phyloP scores from a whole-genome alignment of 92 coral and sea anemone species.

The Heliopora coerulea region DNA sequence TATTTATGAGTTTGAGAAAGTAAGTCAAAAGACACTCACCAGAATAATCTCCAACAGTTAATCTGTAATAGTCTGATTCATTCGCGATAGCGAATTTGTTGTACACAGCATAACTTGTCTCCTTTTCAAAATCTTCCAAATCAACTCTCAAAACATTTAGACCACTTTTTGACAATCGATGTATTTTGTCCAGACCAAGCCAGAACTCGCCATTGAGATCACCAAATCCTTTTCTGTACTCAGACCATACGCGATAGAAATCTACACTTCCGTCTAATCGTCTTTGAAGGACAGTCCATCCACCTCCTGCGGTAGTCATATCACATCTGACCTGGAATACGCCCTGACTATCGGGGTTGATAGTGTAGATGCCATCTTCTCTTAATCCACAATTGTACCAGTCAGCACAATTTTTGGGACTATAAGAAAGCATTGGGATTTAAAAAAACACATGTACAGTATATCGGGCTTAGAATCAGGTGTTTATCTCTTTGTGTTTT shows the following conservation, averaged over 20 bases:
- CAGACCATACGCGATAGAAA: conserved; percentile 12
- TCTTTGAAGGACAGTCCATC: conserved; percentile 2
- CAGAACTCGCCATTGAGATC: too few species aligned
- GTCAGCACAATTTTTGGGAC: conserved; percentile 2
- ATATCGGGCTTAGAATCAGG: too few species aligned
- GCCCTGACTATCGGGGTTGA: neutral
- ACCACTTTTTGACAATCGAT: neutral
- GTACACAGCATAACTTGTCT: too few species aligned
- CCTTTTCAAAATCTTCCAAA: too few species aligned
- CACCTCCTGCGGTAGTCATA: neutral
- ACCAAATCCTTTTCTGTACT: conserved; percentile 5
- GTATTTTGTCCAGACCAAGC: conserved; percentile 12
- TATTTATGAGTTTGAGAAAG: too few species aligned
- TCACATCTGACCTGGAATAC: conserved; percentile 8
- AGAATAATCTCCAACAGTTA: too few species aligned
- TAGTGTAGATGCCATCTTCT: conserved; percentile 1
- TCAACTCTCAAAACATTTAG: neutral
- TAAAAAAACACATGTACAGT: too few species aligned
- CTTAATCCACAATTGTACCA: neutral
- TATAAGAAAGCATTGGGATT: too few species aligned
- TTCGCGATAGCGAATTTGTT: too few species aligned
- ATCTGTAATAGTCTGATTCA: too few species aligned
- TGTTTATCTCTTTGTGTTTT: too few species aligned
- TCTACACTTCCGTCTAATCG: neutral
- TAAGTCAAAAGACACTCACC: too few species aligned